Evolutionary conservation across 2,113 vertebrate genomes (phyloP).

Genomic region (Alaudala cheleensis): DNA sequence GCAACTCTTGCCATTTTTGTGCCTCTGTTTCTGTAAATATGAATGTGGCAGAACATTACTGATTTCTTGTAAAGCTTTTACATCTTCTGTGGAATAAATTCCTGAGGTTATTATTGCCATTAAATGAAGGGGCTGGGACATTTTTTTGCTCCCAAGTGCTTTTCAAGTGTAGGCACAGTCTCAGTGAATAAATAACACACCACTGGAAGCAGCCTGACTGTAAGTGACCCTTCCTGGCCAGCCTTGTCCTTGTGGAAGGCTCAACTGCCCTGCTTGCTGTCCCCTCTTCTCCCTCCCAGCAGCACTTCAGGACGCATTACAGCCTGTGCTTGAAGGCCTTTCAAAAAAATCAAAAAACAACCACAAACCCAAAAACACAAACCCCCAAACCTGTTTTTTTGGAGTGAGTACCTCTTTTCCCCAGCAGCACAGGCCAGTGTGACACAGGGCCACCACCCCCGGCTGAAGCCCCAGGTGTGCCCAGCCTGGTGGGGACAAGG

Average conservation of each 20-base stretch:
- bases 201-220: not conserved
- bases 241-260: not conserved
- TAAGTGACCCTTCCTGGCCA: not conserved
- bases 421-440: not conserved
- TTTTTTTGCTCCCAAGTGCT: not conserved
- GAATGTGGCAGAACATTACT: not conserved
- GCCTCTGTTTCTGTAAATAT: not conserved
- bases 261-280: not conserved
- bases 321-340: not conserved
- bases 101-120: not conserved
- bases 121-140: not conserved
- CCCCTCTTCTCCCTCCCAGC: not conserved
- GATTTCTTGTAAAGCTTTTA: not conserved
- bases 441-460: not conserved
- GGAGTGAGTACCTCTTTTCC: rapidly evolving
- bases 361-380: not conserved
- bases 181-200: not conserved
- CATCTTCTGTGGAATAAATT: not conserved
- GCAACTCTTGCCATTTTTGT: not conserved
- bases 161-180: not conserved
- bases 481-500: not conserved
- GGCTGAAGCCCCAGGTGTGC: not conserved
- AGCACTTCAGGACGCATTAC: not conserved
- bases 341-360: not conserved
- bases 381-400: rapidly evolving